Evolutionary conservation across 2,888 invertebrate species (phyloP).

Genomic region (Ypsolopha sequella): DNA sequence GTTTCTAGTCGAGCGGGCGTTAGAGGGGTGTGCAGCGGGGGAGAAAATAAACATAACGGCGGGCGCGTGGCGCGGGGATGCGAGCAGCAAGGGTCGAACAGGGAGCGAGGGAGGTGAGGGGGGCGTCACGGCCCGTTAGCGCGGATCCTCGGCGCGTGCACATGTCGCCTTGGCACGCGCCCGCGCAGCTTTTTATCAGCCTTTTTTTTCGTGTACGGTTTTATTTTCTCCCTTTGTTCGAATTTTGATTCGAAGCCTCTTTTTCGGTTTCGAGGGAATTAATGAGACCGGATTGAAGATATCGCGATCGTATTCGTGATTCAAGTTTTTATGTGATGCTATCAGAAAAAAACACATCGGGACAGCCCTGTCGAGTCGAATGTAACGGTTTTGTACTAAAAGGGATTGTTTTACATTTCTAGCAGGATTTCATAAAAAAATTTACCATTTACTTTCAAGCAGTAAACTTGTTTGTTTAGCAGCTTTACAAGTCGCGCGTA

Average conservation of each 20-base stretch:
- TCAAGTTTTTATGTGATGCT: slow-evolving; percentile 5
- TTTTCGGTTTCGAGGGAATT: slow-evolving; percentile 31
- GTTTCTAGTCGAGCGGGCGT: slow-evolving; percentile 12
- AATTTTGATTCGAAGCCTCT: slow-evolving; percentile 37
- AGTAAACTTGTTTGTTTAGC: too few relatives aligned
- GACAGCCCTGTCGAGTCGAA: background rate
- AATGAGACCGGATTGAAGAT: slow-evolving; percentile 28
- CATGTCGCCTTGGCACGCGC: slow-evolving; percentile 68
- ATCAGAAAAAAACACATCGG: background rate
- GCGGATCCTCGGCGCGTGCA: slow-evolving; percentile 58
- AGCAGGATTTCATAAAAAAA: too few relatives aligned
- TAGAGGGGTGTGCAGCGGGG: slow-evolving; percentile 6
- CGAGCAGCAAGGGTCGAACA: slow-evolving; percentile 11
- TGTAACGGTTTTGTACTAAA: background rate
- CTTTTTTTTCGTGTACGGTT: slow-evolving; percentile 44
- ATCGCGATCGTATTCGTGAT: slow-evolving; percentile 14
- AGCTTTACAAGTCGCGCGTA: too few relatives aligned
- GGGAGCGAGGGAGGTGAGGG: slow-evolving; percentile 13
- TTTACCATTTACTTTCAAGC: too few relatives aligned
- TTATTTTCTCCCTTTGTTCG: slow-evolving; percentile 59
- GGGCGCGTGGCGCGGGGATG: slow-evolving; percentile 17
- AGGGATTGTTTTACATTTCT: background rate
- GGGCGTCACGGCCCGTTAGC: slow-evolving; percentile 57
- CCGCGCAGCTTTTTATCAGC: slow-evolving; percentile 50
- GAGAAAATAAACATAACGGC: slow-evolving; percentile 36